Conservation (phyloP, 2,888 invertebrate species). For the Coremacera marginata region DNA sequence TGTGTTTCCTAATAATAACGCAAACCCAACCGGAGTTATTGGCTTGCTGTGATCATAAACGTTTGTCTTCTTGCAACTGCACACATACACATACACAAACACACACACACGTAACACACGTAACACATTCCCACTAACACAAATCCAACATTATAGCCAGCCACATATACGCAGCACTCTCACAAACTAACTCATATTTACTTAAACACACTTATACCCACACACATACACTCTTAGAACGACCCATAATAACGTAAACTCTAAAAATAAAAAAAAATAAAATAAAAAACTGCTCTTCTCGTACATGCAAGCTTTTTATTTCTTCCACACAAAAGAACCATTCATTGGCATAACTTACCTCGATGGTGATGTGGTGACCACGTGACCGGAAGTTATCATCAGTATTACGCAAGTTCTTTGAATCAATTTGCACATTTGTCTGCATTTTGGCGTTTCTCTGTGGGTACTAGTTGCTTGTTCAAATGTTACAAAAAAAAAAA, state of each 20-base stretch:
- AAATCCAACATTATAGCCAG: too few species aligned
- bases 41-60: too few species aligned
- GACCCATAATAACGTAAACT: neutral
- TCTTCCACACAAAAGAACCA: constrained; percentile 1
- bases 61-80: too few species aligned
- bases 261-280: neutral
- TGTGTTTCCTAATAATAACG: too few species aligned
- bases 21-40: too few species aligned
- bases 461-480: constrained; percentile 3
- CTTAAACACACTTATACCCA: neutral
- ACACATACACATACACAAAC: too few species aligned
- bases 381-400: constrained; percentile 74
- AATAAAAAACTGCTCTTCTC: neutral
- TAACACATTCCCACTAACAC: too few species aligned
- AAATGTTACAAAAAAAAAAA: neutral
- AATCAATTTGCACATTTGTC: constrained; percentile 82
- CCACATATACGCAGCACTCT: too few species aligned
- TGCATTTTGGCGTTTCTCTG: constrained; percentile 74
- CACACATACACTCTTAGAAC: neutral
- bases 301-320: neutral
- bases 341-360: constrained; percentile 61
- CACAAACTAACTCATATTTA: too few species aligned
- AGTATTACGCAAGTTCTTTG: constrained; percentile 76
- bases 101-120: too few species aligned
- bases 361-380: constrained; percentile 67